Base-by-base conservation (phyloP, 2,797 vertebrate genomes). In the Eremophila alpestris region DNA sequence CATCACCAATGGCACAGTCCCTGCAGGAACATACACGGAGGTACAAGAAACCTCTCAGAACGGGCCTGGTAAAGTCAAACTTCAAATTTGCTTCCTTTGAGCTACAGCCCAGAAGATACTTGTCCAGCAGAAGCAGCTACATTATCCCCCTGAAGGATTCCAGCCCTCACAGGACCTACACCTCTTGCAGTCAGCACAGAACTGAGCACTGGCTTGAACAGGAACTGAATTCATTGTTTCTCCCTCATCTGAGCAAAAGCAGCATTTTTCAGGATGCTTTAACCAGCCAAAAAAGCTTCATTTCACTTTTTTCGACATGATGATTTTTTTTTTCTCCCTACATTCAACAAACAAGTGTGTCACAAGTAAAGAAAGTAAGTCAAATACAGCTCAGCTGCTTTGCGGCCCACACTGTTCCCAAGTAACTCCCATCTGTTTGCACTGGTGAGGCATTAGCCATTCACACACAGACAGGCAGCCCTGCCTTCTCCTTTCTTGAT, bases 321-420 rank as follows among this genome's bases (percentile, higher is more conserved):
- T 0, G 1, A 76, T 8, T 46, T 5, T 12, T 5, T 12, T 32
- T 59, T 49, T 76, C 51, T 11, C 6, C 20, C 49, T 56, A 9
- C 26, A 52, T 49, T 75, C 30, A 95, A 68, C 56, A 88, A 65
- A 38, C 32, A 79, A 67, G 56, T 1, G 13, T 75, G 62, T 38
- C 67, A 62, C 24, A 43, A 62, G 20, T 55, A 40, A 84, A 89
- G n/a, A 56, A 84, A 82, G 32, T 40, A 11, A 93, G 64, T 56
- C 45, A 90, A 90, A 81, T 11, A 45, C 58, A 87, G 55, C 77
- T 94, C 86, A 82, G 65, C n/a, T 90, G 62, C 59, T 73, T 67
- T 89, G 54, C 88, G 90, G 81, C 88, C 80, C 43, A 58, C 58
- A 34, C 65, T 34, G 56, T 48, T 94, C 43, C 63, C 38, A 32